These are phyloP conservation scores for Aurelia sp. DNA, from an alignment of 30 jellyfish, hydroid and myxozoan species.

Conservation along the genomic window DNA sequence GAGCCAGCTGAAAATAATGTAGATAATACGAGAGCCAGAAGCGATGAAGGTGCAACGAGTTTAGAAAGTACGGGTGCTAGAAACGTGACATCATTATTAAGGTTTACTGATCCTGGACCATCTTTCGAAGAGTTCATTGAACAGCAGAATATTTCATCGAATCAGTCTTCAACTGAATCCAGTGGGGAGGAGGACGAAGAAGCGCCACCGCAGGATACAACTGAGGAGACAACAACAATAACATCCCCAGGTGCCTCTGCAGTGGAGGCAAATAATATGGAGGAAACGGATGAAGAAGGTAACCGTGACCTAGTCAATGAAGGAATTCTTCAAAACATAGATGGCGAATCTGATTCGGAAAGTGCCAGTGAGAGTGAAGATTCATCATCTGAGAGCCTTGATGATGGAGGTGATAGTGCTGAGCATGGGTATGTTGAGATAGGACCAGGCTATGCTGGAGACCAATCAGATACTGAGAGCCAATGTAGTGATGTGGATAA, in stretches of 20 bases:
- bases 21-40: not conserved
- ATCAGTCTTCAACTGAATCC: not conserved
- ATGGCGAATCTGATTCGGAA: constrained; percentile 13
- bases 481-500: constrained; percentile 65
- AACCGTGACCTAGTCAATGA: not conserved
- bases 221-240: constrained; percentile 10
- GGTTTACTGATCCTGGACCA: constrained; percentile 43
- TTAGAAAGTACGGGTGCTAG: constrained; percentile 7
- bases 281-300: not conserved
- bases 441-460: constrained; percentile 82
- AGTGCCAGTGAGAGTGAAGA: constrained; percentile 14
- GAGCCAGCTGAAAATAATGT: not conserved
- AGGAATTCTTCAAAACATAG: not conserved
- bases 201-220: constrained; percentile 2
- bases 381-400: constrained; percentile 29
- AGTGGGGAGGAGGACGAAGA: constrained; percentile 18
- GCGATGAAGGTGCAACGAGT: not conserved
- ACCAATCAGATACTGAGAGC: constrained; percentile 68
- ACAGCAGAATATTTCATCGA: constrained; percentile 29
- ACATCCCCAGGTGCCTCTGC: not conserved
- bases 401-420: constrained; percentile 73
- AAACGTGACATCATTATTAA: constrained; percentile 17
- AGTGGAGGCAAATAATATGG: not conserved
- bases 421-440: constrained; percentile 89
- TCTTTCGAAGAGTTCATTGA: constrained; percentile 52